Evolutionary conservation across 2,113 vertebrate species (phyloP).

Genomic region (Phalacrocorax carbo): DNA sequence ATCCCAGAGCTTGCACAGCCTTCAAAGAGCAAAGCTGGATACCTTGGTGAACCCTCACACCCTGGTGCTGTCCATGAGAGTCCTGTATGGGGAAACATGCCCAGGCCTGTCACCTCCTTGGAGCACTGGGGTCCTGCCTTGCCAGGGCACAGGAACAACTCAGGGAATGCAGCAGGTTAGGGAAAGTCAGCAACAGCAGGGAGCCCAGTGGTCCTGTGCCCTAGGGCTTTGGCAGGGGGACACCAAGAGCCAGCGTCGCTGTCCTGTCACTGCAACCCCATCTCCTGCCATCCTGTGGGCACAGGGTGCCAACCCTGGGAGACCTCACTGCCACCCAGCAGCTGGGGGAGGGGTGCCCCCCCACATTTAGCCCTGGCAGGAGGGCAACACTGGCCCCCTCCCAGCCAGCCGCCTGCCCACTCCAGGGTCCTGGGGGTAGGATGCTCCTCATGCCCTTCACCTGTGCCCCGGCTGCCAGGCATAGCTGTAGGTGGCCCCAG

Average conservation of each 20-base stretch:
- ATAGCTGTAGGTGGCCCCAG: neutral
- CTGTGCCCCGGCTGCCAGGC: fast-evolving
- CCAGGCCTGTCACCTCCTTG: neutral
- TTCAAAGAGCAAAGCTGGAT: neutral
- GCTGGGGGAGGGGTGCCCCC: neutral
- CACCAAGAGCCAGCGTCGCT: neutral
- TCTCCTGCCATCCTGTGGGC: neutral
- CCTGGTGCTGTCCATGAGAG: neutral
- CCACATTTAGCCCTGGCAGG: neutral
- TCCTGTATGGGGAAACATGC: neutral
- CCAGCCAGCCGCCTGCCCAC: neutral
- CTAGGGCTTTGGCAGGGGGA: neutral
- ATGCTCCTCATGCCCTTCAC: neutral
- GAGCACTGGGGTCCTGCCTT: neutral
- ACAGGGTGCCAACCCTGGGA: neutral
- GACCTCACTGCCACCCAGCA: neutral
- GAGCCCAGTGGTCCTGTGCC: neutral
- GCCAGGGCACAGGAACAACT: neutral
- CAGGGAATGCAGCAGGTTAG: fast-evolving
- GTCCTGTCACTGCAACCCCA: neutral
- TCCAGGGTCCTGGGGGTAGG: neutral
- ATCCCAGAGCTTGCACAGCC: neutral
- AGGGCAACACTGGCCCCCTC: neutral
- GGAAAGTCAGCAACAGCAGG: neutral
- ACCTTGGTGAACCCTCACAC: neutral